Evolutionary conservation across 2,888 invertebrate species (phyloP).

Genomic region (Peribatodes rhomboidaria): DNA sequence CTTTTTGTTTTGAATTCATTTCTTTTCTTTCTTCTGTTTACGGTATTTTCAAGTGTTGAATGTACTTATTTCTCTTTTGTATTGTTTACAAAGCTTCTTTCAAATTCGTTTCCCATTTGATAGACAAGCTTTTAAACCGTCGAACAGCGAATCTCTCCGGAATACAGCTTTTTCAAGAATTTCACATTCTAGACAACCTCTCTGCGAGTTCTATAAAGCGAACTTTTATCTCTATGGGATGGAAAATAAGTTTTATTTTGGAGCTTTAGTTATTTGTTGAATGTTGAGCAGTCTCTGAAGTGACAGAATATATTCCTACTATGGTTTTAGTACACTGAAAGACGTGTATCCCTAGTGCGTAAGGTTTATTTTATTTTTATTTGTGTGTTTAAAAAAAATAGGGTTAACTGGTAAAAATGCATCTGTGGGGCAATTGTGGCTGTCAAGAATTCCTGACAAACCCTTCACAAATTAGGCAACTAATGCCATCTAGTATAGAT

Average conservation of each 20-base stretch:
- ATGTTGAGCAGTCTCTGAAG: conserved; percentile 70
- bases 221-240: conserved; percentile 27
- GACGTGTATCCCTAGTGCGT: no score
- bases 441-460: no score
- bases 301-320: conserved; percentile 64
- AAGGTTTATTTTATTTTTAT: no score
- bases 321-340: no score
- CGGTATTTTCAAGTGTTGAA: neutral
- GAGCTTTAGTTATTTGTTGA: conserved; percentile 48
- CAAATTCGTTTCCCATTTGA: conserved; percentile 42
- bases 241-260: conserved; percentile 32
- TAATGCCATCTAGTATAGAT: no score
- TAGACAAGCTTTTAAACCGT: conserved; percentile 55
- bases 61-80: conserved; percentile 3
- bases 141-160: conserved; percentile 55
- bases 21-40: no score
- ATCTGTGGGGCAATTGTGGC: no score
- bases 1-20: no score
- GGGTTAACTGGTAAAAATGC: no score
- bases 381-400: no score
- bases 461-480: no score
- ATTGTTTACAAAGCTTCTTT: conserved; percentile 39
- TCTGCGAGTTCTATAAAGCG: conserved; percentile 24
- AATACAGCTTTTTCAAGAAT: conserved; percentile 48
- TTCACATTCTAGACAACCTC: conserved; percentile 42